Conservation (phyloP, 2,888 invertebrate species). For the Erynnis tages region DNA sequence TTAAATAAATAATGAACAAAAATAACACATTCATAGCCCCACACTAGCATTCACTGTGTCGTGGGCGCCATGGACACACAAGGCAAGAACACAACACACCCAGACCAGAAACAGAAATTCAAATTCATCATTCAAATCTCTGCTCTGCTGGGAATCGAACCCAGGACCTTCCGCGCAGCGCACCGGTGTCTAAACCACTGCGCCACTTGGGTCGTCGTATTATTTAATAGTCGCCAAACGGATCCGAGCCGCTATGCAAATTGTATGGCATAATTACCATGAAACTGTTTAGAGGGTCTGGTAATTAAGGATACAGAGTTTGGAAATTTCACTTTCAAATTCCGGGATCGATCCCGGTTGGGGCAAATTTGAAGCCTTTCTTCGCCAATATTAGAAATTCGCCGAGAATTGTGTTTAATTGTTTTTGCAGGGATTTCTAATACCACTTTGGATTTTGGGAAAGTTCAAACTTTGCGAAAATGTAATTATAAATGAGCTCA, state of each 20-base stretch:
- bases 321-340: slow-evolving; percentile 68
- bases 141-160: too few species aligned
- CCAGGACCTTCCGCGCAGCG: too few species aligned
- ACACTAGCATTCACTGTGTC: too few species aligned
- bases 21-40: too few species aligned
- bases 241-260: slow-evolving; percentile 54
- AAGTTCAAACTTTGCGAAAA: not conserved
- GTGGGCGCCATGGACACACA: too few species aligned
- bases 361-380: slow-evolving; percentile 9
- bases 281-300: slow-evolving; percentile 60
- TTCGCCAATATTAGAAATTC: slow-evolving; percentile 11
- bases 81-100: too few species aligned
- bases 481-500: not conserved
- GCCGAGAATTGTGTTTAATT: slow-evolving; percentile 4
- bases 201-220: too few species aligned
- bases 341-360: slow-evolving; percentile 37
- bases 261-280: slow-evolving; percentile 57
- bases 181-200: too few species aligned
- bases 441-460: not conserved
- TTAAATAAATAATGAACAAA: too few species aligned
- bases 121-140: too few species aligned
- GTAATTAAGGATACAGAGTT: slow-evolving; percentile 63
- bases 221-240: slow-evolving; percentile 30
- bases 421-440: not conserved
- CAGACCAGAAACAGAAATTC: too few species aligned